Evolutionary conservation across 1,140 invertebrate genomes (phyloP), one percentile per base, ranked within the genome.

Genomic region (Bombus polaris): DNA sequence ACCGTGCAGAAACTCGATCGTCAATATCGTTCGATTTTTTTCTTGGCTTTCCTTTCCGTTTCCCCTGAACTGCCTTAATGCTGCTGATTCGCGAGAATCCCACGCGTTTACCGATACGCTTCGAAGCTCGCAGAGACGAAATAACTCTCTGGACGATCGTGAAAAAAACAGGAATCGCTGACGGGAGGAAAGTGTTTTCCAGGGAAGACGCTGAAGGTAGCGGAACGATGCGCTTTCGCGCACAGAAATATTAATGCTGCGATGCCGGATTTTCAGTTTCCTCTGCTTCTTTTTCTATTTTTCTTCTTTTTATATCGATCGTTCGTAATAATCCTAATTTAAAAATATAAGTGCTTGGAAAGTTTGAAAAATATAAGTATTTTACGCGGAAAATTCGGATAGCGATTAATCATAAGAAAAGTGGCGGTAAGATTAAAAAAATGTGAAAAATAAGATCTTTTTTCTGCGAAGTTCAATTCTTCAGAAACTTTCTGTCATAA

Each of bases 101-200:
- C 12, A 53, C 37, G 80, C 71, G 70, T 82, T 82, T 74, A 74
- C 71, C 71, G 80, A 82, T 82, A 82, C 80, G 80, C 70, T 28
- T 44, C 47, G 80, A 18, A 81, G 79, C 71, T 65, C n/a, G 44
- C 66, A 37, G 57, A 73, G 37, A 37, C 39, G 53, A 82, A 74
- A 74, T 77, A 77, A 77, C 44, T 83, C 62, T 57, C 32, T 2
- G 22, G 44, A 35, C 62, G 81, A 39, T 68, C 42, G 62, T 68
- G 25, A n/a, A 39, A 39, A 28, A 53, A 32, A 72, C 10, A 37
- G 44, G 44, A 76, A 70, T 77, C 73, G 81, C 73, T 83, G 81
- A 83, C 62, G 28, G 18, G 62, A 32, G 18, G 65, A 68, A 68
- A 77, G 44, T 77, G 62, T 83, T 68, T 83, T 39, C 25, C 5